Conservation (phyloP, 2,797 vertebrate genomes). For the Thamnophis elegans region DNA sequence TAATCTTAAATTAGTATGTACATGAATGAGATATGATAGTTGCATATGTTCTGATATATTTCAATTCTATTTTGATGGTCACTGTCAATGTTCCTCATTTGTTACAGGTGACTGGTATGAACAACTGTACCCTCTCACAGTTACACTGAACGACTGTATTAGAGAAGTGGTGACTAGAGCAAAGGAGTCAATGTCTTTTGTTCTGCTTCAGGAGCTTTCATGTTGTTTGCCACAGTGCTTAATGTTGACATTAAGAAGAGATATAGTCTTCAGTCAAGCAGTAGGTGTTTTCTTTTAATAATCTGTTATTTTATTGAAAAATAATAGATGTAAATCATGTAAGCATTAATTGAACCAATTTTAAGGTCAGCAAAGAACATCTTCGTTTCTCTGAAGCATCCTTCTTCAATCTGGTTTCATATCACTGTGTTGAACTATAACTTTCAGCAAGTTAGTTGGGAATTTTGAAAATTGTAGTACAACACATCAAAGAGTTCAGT, state of each 20-base stretch:
- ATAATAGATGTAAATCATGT: background rate
- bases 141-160: conserved; percentile 89
- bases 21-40: background rate
- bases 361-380: background rate
- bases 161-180: conserved; percentile 88
- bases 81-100: conserved; percentile 32
- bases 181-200: conserved; percentile 90
- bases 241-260: conserved; percentile 88
- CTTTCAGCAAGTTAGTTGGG: background rate
- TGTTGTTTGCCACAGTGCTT: conserved; percentile 91
- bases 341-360: background rate
- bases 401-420: background rate
- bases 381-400: background rate
- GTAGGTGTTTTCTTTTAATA: conserved; percentile 74
- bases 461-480: background rate
- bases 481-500: background rate
- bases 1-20: background rate
- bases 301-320: background rate
- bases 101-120: conserved; percentile 87
- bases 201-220: conserved; percentile 93
- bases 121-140: conserved; percentile 84
- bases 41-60: background rate
- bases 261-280: conserved; percentile 95
- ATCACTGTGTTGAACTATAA: background rate
- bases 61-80: conserved; percentile 4